Evolutionary conservation across 2,113 vertebrate species (phyloP).

Genomic region (Pedionomus torquatus): DNA sequence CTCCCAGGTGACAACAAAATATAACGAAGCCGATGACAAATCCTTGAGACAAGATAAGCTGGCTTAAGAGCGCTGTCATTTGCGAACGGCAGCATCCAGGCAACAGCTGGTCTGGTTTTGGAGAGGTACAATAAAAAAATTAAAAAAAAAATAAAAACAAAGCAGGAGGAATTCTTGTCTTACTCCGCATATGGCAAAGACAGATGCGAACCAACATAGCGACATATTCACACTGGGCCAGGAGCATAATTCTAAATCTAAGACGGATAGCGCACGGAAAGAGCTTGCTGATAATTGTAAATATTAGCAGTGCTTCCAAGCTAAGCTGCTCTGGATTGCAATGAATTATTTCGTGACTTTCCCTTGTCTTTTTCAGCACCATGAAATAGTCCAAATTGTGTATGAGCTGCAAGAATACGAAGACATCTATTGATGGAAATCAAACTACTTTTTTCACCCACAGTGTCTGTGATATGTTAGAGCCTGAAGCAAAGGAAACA

Average conservation of each 20-base stretch:
- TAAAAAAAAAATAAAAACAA: not conserved
- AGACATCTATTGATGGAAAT: conserved; percentile 71
- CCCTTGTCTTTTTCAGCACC: conserved; percentile 19
- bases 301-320: conserved; percentile 53
- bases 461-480: conserved; percentile 60
- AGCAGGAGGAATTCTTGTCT: conserved; percentile 15
- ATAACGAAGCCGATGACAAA: not conserved
- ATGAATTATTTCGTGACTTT: conserved; percentile 50
- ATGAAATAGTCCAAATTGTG: conserved; percentile 42
- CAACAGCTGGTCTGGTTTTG: conserved; percentile 55
- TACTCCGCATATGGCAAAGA: conserved; percentile 45
- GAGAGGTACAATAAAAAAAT: conserved; percentile 47
- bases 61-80: not conserved
- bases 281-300: not conserved
- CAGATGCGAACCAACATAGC: conserved; percentile 42
- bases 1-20: not conserved
- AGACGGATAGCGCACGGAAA: not conserved
- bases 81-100: not conserved
- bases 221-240: conserved; percentile 14
- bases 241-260: conserved; percentile 44
- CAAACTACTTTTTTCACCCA: conserved; percentile 67
- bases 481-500: conserved; percentile 73
- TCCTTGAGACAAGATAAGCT: not conserved
- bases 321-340: conserved; percentile 4
- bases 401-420: conserved; percentile 55